Evolutionary conservation across 2,888 invertebrate species (phyloP).

Genomic region (Drosophila imparisetae): DNA sequence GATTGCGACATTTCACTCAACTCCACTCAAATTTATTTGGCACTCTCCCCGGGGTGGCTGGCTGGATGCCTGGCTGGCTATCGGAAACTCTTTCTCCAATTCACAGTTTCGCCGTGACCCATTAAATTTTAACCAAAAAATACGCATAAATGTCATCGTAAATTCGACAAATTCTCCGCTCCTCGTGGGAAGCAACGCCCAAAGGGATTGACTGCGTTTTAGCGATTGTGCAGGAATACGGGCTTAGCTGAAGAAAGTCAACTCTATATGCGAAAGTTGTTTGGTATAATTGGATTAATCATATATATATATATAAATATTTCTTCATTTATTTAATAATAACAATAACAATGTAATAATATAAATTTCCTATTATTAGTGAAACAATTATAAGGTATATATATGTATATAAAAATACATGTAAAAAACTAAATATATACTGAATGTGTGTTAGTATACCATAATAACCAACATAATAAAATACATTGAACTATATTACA

Average conservation of each 20-base stretch:
- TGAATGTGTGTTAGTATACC: too few species aligned
- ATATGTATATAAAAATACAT: too few species aligned
- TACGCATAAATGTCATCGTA: slow-evolving; percentile 81
- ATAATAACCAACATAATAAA: too few species aligned
- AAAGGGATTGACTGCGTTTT: slow-evolving; percentile 25
- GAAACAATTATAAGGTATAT: background rate
- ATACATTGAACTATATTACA: background rate
- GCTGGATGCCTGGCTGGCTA: background rate
- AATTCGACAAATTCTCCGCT: slow-evolving; percentile 62
- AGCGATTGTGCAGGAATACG: background rate
- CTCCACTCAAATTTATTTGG: slow-evolving; percentile 76
- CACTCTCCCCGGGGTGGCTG: slow-evolving; percentile 55
- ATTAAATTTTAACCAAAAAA: slow-evolving; percentile 62
- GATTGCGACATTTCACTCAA: slow-evolving; percentile 52
- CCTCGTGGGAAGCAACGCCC: slow-evolving; percentile 55
- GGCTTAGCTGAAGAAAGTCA: background rate
- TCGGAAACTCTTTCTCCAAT: slow-evolving; percentile 44
- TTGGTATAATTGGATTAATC: background rate
- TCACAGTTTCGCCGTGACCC: slow-evolving; percentile 6
- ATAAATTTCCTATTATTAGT: background rate
- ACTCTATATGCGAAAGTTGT: background rate
- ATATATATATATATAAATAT: background rate
- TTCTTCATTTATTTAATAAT: too few species aligned
- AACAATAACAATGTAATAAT: too few species aligned
- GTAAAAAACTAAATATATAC: background rate